These are phyloP conservation scores for rat (Rattus norvegicus) DNA, from an alignment of 2,113 vertebrate species.

Conservation along the genomic window DNA sequence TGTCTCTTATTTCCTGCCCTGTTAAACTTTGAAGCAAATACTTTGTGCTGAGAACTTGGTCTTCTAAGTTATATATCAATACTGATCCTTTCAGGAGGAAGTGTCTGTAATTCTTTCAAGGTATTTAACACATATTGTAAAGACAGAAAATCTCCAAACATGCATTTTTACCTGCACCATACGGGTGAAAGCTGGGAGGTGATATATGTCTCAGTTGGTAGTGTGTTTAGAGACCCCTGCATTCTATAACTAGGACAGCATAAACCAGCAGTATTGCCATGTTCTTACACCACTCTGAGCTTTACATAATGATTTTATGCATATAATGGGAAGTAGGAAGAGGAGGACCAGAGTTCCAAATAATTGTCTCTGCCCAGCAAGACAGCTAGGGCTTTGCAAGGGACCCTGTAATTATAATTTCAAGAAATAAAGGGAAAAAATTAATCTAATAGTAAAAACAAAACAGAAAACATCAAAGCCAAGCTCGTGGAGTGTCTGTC, in stretches of 20 bases:
- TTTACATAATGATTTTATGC: too few species aligned
- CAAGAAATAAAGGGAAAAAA: not conserved
- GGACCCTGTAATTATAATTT: not conserved
- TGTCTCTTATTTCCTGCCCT: not conserved
- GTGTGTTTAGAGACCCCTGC: not conserved
- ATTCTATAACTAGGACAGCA: not conserved
- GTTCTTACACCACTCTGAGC: not conserved
- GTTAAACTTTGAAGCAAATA: not conserved
- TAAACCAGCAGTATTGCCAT: not conserved
- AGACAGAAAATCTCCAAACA: not conserved
- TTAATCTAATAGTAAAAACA: not conserved
- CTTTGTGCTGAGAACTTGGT: not conserved
- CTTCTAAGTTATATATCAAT: not conserved
- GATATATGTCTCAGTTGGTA: not conserved
- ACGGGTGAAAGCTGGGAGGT: not conserved
- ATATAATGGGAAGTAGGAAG: not conserved
- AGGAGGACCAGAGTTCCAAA: too few species aligned
- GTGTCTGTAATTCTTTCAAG: not conserved
- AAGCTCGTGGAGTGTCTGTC: not conserved
- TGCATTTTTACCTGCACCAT: not conserved
- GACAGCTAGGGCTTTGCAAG: not conserved
- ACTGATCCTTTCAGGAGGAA: not conserved
- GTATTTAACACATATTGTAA: not conserved
- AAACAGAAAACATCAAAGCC: not conserved
- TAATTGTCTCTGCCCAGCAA: not conserved